phyloP scores from a whole-genome alignment of 2,888 invertebrate species.

The Ormyrus thymus region DNA sequence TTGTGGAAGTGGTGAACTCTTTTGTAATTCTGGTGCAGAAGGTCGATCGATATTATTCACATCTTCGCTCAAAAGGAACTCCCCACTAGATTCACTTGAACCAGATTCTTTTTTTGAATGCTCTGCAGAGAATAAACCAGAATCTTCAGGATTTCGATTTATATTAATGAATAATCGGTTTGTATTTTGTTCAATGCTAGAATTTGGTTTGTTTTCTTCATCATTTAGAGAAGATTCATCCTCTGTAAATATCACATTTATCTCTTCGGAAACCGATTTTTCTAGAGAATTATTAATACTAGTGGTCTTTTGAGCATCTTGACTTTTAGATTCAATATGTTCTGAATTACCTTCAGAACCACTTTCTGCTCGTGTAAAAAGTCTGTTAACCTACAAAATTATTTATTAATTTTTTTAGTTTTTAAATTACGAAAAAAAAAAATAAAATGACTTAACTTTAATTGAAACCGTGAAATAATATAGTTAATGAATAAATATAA shows the following conservation, averaged over 20 bases:
- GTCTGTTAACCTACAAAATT: conserved; percentile 61
- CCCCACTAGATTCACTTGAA: conserved; percentile 73
- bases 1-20: conserved; percentile 51
- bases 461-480: not conserved
- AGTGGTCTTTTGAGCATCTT: conserved; percentile 42
- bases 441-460: not conserved
- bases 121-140: conserved; percentile 72
- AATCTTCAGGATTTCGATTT: conserved; percentile 72
- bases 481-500: not conserved
- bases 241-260: conserved; percentile 57
- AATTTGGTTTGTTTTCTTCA: conserved; percentile 56
- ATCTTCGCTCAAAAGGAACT: conserved; percentile 73
- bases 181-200: conserved; percentile 54
- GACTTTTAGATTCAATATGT: conserved; percentile 57
- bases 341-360: conserved; percentile 63
- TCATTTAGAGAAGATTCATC: conserved; percentile 56
- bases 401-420: not conserved
- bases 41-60: conserved; percentile 67
- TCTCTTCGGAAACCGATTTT: conserved; percentile 59
- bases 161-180: conserved; percentile 66
- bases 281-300: conserved; percentile 47
- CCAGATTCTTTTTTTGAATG: conserved; percentile 73
- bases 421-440: not conserved
- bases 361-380: conserved; percentile 69
- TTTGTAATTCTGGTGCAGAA: conserved; percentile 58